phyloP scores from a whole-genome alignment of 2,113 vertebrate genomes.

The Promerops cafer region DNA sequence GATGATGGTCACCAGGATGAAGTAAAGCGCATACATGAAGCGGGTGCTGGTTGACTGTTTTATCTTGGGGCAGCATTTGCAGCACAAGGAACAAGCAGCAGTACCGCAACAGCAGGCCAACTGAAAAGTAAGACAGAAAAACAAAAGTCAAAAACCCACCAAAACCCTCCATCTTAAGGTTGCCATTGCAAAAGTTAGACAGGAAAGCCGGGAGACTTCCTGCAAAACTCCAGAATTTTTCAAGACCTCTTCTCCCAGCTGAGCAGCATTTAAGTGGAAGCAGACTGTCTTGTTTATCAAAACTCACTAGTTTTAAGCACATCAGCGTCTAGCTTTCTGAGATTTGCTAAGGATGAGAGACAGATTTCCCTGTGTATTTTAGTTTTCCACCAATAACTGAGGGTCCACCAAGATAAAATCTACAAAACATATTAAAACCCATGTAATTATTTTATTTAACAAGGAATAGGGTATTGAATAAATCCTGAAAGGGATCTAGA shows the following conservation, averaged over 20 bases:
- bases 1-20: constrained; percentile 85
- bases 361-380: not conserved
- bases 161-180: not conserved
- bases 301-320: not conserved
- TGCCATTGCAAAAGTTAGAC: not conserved
- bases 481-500: not conserved
- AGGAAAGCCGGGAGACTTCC: not conserved
- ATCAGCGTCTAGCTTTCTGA: not conserved
- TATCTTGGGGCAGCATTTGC: constrained; percentile 89
- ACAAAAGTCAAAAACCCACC: not conserved
- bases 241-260: not conserved
- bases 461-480: not conserved
- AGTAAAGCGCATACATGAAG: constrained; percentile 92
- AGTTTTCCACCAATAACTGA: not conserved
- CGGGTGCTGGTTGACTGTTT: constrained; percentile 94
- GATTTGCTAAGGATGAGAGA: not conserved
- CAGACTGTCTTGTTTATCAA: not conserved
- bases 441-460: not conserved
- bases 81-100: constrained; percentile 88
- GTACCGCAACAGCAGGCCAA: constrained; percentile 94
- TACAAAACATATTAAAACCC: not conserved
- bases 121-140: constrained; percentile 67
- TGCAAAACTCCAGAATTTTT: not conserved
- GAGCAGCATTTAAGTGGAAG: not conserved
- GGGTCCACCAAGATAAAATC: not conserved